Conservation (phyloP, 2,888 invertebrate genomes). For the Phortica okadai region DNA sequence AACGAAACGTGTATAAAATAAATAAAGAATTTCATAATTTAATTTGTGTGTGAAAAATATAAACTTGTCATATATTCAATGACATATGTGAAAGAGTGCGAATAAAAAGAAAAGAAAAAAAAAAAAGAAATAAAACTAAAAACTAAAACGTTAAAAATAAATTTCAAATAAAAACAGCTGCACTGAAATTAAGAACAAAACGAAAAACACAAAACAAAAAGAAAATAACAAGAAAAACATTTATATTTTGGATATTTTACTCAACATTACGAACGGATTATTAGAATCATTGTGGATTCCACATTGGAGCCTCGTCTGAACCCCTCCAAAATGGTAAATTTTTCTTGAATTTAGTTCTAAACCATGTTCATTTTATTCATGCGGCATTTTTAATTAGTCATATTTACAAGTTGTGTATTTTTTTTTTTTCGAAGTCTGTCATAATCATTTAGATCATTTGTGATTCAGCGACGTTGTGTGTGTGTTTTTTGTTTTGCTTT, state of each 20-base stretch:
- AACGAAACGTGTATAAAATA: not conserved
- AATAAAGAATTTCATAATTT: not conserved
- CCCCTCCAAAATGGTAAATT: conserved; percentile 67
- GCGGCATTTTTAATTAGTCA: conserved; percentile 37
- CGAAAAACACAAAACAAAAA: conserved; percentile 34
- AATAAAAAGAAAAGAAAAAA: not conserved
- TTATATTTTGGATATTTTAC: conserved; percentile 36
- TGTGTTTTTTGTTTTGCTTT: conserved; percentile 64
- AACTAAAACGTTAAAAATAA: not conserved
- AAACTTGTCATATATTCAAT: not conserved
- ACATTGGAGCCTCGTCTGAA: conserved; percentile 43
- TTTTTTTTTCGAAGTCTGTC: not conserved
- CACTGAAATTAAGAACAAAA: not conserved
- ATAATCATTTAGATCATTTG: conserved; percentile 40
- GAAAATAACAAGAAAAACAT: conserved; percentile 41
- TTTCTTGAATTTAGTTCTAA: conserved; percentile 27
- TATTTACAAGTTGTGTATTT: conserved; percentile 35
- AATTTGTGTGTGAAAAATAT: not conserved
- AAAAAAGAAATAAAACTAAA: not conserved
- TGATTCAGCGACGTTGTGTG: conserved; percentile 63
- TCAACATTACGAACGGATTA: conserved; percentile 23
- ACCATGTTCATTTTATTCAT: conserved; percentile 41
- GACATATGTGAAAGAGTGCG: not conserved
- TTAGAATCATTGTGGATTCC: conserved; percentile 40
- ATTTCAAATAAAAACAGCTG: not conserved